These are phyloP conservation scores for Pocillopora damicornis DNA, from an alignment of 64 coral and sea anemone species.

Conservation along the genomic window DNA sequence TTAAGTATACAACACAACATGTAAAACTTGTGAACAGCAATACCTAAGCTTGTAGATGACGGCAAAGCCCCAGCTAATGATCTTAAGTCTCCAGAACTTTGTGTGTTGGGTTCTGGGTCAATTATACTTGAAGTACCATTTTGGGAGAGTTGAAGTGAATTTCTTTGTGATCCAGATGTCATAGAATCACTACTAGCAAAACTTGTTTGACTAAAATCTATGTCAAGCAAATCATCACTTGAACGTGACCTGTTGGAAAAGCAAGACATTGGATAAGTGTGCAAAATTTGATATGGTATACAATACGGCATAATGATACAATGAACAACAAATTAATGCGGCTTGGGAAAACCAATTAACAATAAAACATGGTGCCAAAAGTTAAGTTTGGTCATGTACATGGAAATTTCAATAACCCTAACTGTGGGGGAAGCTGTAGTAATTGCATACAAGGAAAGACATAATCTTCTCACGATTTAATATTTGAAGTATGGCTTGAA, in stretches of 20 bases:
- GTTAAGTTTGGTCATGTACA: too few relatives aligned
- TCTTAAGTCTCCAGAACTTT: constrained; percentile 6
- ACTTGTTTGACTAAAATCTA: constrained; percentile 35
- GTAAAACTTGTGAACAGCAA: too few relatives aligned
- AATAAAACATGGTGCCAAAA: too few relatives aligned
- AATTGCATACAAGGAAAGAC: too few relatives aligned
- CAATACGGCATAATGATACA: too few relatives aligned
- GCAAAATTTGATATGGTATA: too few relatives aligned
- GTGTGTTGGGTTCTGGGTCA: constrained; percentile 2
- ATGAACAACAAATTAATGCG: too few relatives aligned
- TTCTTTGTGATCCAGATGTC: neutral
- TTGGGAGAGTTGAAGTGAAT: neutral
- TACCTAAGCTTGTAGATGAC: constrained; percentile 24
- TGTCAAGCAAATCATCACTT: constrained; percentile 62
- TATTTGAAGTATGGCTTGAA: constrained; percentile 10
- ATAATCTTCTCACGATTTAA: constrained; percentile 46
- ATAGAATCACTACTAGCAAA: constrained; percentile 34
- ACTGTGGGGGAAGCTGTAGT: too few relatives aligned
- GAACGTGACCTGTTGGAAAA: constrained; percentile 36
- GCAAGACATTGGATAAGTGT: neutral
- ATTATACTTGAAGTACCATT: neutral
- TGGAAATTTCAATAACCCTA: too few relatives aligned
- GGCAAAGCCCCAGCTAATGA: constrained; percentile 10
- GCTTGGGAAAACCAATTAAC: too few relatives aligned
- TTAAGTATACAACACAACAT: too few relatives aligned